These are phyloP conservation scores for Eristalinus aeneus DNA, from an alignment of 2,888 invertebrate species.

Conservation along the genomic window DNA sequence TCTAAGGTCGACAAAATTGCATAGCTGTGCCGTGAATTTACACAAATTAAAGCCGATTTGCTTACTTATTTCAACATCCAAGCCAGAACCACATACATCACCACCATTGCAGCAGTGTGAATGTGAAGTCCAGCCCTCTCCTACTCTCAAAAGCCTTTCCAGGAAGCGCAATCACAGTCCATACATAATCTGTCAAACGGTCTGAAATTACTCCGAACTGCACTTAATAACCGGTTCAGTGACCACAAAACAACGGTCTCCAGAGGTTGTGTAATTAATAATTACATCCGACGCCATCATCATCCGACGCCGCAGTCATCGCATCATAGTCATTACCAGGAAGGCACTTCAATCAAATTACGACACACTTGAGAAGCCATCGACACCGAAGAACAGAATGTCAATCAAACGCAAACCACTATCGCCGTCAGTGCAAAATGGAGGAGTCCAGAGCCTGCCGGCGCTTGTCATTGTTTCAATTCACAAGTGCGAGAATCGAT, in stretches of 20 bases:
- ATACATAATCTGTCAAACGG: not conserved
- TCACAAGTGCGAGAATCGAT: conserved; percentile 30
- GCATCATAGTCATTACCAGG: no score
- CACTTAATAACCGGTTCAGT: not conserved
- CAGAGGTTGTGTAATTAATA: not conserved
- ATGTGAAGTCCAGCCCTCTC: not conserved
- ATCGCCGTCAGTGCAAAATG: not conserved
- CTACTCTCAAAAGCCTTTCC: not conserved
- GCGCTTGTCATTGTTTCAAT: not conserved
- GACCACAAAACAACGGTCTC: not conserved
- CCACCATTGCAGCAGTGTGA: no score
- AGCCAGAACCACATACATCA: no score
- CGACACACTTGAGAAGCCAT: not conserved
- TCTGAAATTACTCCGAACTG: not conserved
- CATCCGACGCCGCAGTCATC: not conserved
- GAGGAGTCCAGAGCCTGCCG: not conserved
- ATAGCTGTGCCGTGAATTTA: no score
- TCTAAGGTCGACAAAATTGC: no score
- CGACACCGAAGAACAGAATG: conserved; percentile 1
- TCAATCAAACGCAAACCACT: not conserved
- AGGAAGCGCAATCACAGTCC: not conserved
- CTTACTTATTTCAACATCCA: no score
- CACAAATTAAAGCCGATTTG: no score
- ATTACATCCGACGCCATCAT: not conserved
- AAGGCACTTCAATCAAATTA: not conserved